These are phyloP conservation scores for Scaptodrosophila latifasciaeformis DNA, from an alignment of 2,888 invertebrate genomes.

Conservation along the genomic window DNA sequence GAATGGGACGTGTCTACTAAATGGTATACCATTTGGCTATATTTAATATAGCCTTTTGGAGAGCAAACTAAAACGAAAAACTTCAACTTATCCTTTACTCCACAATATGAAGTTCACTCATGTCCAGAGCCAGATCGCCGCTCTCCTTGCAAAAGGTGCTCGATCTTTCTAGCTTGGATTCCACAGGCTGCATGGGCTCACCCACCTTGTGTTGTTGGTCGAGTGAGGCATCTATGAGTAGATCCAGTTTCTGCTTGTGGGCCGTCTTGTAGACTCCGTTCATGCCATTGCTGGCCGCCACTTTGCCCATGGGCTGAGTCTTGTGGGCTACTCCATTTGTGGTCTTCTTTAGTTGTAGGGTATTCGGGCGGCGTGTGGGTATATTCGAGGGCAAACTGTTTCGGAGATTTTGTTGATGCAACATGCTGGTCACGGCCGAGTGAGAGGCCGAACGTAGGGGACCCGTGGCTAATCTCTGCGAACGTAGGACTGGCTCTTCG, in stretches of 20 bases:
- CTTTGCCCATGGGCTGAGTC: slow-evolving; percentile 17
- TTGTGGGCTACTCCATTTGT: slow-evolving; percentile 14
- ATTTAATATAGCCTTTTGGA: no score
- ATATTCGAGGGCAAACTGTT: slow-evolving; percentile 72
- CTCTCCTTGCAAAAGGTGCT: slow-evolving; percentile 75
- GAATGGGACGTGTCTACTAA: slow-evolving; percentile 49
- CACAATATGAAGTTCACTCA: slow-evolving; percentile 73
- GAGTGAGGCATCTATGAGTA: slow-evolving; percentile 61
- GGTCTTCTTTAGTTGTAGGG: slow-evolving; percentile 69
- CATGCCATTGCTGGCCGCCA: slow-evolving; percentile 42
- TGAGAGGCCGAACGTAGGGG: slow-evolving; percentile 69
- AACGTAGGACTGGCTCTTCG: slow-evolving; percentile 45
- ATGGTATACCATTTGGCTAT: not conserved
- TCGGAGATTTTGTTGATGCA: slow-evolving; percentile 61
- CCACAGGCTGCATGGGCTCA: slow-evolving; percentile 36
- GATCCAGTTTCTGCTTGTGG: slow-evolving; percentile 70
- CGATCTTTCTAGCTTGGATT: slow-evolving; percentile 74
- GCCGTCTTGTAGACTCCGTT: slow-evolving; percentile 62
- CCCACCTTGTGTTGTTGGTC: slow-evolving; percentile 25
- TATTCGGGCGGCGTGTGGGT: slow-evolving; percentile 71
- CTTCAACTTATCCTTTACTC: no score
- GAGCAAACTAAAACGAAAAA: no score
- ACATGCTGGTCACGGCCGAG: slow-evolving; percentile 62
- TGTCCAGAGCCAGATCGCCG: slow-evolving; percentile 68
- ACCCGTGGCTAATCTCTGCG: slow-evolving; percentile 40